Conservation (phyloP, 2,113 vertebrate genomes). For the Catagonus wagneri region DNA sequence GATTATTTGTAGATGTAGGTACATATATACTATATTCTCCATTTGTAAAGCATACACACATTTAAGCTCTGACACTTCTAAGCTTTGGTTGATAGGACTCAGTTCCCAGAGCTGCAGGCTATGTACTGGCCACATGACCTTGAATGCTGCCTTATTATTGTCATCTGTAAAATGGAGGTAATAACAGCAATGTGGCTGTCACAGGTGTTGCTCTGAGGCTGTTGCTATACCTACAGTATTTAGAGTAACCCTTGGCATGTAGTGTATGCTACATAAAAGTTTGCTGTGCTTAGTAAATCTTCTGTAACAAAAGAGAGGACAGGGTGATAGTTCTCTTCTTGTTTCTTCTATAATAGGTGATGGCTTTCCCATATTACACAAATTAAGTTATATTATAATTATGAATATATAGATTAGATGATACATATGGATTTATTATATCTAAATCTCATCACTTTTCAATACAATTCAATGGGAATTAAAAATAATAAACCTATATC, state of each 20-base stretch:
- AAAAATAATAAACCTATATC: constrained; percentile 42
- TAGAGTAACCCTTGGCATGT: background rate
- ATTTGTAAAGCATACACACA: background rate
- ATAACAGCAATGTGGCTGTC: background rate
- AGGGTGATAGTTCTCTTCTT: background rate
- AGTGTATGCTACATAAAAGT: background rate
- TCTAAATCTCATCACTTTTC: constrained; percentile 15
- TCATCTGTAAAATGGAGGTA: background rate
- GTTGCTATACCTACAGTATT: background rate
- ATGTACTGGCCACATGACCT: background rate
- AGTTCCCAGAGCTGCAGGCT: background rate
- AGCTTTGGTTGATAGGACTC: background rate
- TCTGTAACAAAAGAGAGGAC: background rate
- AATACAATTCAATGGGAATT: background rate
- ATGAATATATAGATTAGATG: background rate
- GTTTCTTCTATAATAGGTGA: background rate
- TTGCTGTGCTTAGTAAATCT: background rate
- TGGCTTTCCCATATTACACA: background rate
- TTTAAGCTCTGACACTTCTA: background rate
- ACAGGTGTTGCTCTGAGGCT: background rate
- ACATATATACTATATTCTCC: background rate
- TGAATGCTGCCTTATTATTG: background rate
- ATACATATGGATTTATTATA: background rate
- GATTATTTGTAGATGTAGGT: background rate
- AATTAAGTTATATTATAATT: background rate